These are phyloP conservation scores for Sebastes ruberrimus DNA, from an alignment of 2,797 vertebrate species.

Conservation along the genomic window DNA sequence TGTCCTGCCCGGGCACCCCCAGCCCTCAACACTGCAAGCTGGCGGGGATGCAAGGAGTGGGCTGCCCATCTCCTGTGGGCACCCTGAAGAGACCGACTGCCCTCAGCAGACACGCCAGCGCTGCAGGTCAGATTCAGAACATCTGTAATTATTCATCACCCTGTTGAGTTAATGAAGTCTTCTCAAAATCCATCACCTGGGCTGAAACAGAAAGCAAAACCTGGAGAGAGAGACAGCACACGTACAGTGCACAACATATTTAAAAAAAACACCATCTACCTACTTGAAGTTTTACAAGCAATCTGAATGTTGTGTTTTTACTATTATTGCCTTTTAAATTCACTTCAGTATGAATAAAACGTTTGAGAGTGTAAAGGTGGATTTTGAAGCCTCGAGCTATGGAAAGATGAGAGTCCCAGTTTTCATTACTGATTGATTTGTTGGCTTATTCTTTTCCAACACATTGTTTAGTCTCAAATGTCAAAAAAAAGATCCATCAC, in stretches of 20 bases:
- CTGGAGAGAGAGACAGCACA: neutral
- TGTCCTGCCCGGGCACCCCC: slow-evolving; percentile 70
- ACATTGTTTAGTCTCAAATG: too few relatives aligned
- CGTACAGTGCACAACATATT: neutral
- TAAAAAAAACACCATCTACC: neutral
- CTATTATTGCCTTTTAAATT: neutral
- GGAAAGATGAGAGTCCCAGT: neutral
- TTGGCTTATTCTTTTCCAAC: too few relatives aligned
- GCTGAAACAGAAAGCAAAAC: neutral
- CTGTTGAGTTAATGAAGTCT: neutral
- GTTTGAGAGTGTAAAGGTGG: neutral
- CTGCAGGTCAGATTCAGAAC: slow-evolving; percentile 71
- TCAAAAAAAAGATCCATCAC: neutral
- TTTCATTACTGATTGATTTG: neutral
- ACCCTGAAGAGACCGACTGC: slow-evolving; percentile 92
- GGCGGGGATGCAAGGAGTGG: slow-evolving; percentile 60
- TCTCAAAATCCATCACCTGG: neutral
- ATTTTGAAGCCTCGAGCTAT: neutral
- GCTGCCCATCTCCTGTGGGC: slow-evolving; percentile 75
- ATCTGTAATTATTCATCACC: neutral
- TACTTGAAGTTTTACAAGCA: neutral
- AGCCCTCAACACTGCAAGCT: slow-evolving; percentile 73
- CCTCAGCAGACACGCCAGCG: slow-evolving; percentile 93
- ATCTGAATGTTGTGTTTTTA: neutral
- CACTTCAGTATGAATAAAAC: neutral